Base-by-base conservation (phyloP, 2,797 vertebrate genomes). In the Epinephelus awoara region DNA sequence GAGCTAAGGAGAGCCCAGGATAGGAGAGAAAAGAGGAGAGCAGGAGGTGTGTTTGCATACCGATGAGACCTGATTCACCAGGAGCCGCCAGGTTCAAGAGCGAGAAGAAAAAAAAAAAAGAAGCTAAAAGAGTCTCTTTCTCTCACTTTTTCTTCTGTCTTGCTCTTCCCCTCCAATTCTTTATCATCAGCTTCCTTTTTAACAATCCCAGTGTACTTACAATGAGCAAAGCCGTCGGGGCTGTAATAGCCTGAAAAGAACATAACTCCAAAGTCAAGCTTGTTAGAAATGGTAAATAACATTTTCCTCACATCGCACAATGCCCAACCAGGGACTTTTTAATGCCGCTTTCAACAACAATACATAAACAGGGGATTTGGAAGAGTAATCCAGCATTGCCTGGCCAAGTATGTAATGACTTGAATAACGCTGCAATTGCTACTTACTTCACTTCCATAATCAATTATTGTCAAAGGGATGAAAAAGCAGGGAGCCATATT, bases 251-350 rank as follows among this genome's bases (percentile, higher is more conserved):
- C 73, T 80, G 64, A 89, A 89, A 85, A 82, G 70, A 90, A 82
- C 89, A 80, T 82, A 77, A 81, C 79, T 89, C 70, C 64, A 80
- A 81, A 85, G 68, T 92, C 80, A 86, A 79, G 85, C 79, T 91
- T 87, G 83, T 91, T 91, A 90, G 85, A 84, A 90, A 83, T 86
- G 67, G 77, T 90, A 89, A 92, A 93, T 83, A 87, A 88, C 77
- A 79, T 88, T 91, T 85, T 85, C 78, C 55, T 84, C 84, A 83
- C 82, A 64, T 77, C 15, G 54, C 80, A 85, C 80, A 90, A 76
- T 72, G 54, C 63, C 65, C 79, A 71, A 78, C 83, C 70, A 54
- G 79, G 82, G 80, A 88, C 86, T 74, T 80, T 90, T 89, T 86
- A 85, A 88, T 75, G 50, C 75, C 23, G 52, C 76, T 82, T 90